phyloP scores from a whole-genome alignment of 2,797 vertebrate genomes.

The Rhinatrema bivittatum region DNA sequence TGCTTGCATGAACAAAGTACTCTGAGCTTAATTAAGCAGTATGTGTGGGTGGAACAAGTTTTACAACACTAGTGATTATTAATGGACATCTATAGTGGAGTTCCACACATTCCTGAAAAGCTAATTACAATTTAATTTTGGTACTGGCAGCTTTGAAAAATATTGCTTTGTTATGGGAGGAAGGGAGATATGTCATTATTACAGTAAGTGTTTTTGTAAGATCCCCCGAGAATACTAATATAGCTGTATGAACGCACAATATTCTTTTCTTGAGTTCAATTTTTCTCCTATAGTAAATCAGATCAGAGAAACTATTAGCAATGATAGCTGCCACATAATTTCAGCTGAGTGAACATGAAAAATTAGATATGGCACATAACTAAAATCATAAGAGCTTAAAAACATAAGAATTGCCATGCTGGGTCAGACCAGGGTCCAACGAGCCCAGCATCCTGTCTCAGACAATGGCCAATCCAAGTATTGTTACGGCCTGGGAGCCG shows the following conservation, averaged over 20 bases:
- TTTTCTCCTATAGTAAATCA: constrained; percentile 11
- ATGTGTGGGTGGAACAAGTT: constrained; percentile 56
- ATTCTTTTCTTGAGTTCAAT: constrained; percentile 1
- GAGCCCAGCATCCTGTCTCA: no score
- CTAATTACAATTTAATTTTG: constrained; percentile 69
- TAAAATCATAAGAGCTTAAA: no score
- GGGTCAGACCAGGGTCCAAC: no score
- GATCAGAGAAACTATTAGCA: constrained; percentile 13
- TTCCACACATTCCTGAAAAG: constrained; percentile 59
- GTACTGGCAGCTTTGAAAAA: constrained; percentile 48
- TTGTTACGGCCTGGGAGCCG: no score
- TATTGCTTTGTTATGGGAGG: constrained; percentile 53
- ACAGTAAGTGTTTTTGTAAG: constrained; percentile 29
- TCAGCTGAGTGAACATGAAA: constrained; percentile 18
- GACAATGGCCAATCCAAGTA: no score
- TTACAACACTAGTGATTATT: constrained; percentile 55
- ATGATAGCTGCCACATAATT: constrained; percentile 4
- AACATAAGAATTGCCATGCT: no score
- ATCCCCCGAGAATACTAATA: constrained; percentile 30
- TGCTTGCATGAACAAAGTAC: constrained; percentile 46
- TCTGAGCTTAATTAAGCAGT: constrained; percentile 62
- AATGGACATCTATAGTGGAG: constrained; percentile 63
- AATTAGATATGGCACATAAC: constrained; percentile 12
- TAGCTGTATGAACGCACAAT: constrained; percentile 21
- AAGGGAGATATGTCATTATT: constrained; percentile 50